Base-by-base conservation (phyloP, 2,113 vertebrate species). In the Rhombomys opimus region DNA sequence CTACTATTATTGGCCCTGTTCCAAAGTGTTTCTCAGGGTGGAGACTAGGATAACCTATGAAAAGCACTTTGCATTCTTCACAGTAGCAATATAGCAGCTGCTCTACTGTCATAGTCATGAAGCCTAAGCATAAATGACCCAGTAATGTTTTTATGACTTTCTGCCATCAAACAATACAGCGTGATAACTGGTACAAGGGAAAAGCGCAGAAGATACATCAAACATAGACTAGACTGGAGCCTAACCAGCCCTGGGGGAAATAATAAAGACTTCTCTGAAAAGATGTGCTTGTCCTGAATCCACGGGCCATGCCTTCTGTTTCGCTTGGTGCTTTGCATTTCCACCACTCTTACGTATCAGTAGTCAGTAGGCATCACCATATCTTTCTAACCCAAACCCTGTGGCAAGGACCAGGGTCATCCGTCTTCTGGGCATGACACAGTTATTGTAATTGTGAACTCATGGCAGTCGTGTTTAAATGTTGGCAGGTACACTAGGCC, bases 61-160 rank as follows among this genome's bases (percentile, higher is more conserved):
- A 93, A 95, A 95, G 46, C 41, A 77, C 87, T 78, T 90, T 27
- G 68, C 8, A 10, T 91, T 84, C 63, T 76, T 84, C 17, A 84
- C 50, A 30, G 1, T 61, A 72, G n/a, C 76, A 85, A 38, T 23
- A 38, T 14, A 61, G 5, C 46, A 92, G 78, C 25, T 91, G 54
- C 11, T 84, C 10, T 77, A 4, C 63, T 78, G 38, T 91, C 46
- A 59, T 27, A 93, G 63, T 9, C 27, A 38, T 59, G 23, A 76
- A 59, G 59, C 5, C 84, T 70, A 76, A 92, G 70, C 73, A 93
- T 54, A 41, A 97, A 95, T 41, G 38, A 35, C 32, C 52, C 9
- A n/a, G 7, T 86, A 61, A 70, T 80, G 27, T 89, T 89, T 84
- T 78, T 54, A 88, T 80, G 72, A 18, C 23, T 86, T 92, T 93